phyloP scores from a whole-genome alignment of 35 echinoderm and acorn worm genomes.

The Patiria miniata region DNA sequence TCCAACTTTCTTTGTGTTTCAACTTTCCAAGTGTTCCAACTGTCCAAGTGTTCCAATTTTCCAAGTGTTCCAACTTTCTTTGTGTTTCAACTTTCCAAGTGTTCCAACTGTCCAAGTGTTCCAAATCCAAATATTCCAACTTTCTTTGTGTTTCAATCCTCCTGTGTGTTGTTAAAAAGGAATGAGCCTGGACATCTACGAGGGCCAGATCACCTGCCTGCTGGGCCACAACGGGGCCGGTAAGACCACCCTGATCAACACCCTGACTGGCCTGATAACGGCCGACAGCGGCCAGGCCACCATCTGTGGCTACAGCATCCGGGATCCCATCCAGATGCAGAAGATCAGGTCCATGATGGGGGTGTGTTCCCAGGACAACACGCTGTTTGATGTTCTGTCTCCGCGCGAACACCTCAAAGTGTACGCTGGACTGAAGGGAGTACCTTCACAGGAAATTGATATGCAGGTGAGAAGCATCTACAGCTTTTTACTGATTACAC shows the following conservation, averaged over 20 bases:
- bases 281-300: slow-evolving; percentile 46
- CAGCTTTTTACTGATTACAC: background rate
- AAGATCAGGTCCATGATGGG: slow-evolving; percentile 59
- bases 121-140: too few species aligned
- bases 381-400: slow-evolving; percentile 52
- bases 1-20: too few species aligned
- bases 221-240: slow-evolving; percentile 75
- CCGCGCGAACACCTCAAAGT: slow-evolving; percentile 67
- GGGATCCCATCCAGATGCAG: slow-evolving; percentile 39
- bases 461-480: slow-evolving; percentile 24
- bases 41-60: too few species aligned
- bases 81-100: too few species aligned
- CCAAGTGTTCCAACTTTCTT: too few species aligned
- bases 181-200: slow-evolving; percentile 73
- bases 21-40: too few species aligned
- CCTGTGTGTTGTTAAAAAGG: slow-evolving; percentile 15
- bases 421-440: slow-evolving; percentile 68
- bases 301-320: slow-evolving; percentile 57
- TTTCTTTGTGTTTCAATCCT: too few species aligned
- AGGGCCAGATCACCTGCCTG: slow-evolving; percentile 79
- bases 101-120: too few species aligned
- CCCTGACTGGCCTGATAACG: slow-evolving; percentile 53
- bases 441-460: slow-evolving; percentile 54
- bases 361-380: slow-evolving; percentile 71
- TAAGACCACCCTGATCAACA: slow-evolving; percentile 62